Evolutionary conservation across 2,113 vertebrate genomes (phyloP).

Genomic region (Caranx melampygus): DNA sequence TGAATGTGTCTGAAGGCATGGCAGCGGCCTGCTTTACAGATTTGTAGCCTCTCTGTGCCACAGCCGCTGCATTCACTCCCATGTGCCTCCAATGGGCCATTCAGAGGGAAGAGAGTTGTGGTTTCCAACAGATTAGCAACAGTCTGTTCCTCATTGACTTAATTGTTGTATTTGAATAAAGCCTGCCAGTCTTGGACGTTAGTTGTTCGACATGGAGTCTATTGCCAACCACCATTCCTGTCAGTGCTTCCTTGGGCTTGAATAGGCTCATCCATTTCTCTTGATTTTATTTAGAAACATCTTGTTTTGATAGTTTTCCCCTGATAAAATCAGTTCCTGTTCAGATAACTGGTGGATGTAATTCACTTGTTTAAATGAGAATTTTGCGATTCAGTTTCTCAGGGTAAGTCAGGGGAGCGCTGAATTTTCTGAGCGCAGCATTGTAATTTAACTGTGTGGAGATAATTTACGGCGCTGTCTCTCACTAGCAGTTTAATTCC

Average conservation of each 20-base stretch:
- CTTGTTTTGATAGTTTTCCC: slow-evolving; percentile 55
- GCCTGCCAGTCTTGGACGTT: slow-evolving; percentile 73
- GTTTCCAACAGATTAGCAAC: slow-evolving; percentile 80
- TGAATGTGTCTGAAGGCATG: slow-evolving; percentile 63
- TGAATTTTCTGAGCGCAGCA: slow-evolving; percentile 30
- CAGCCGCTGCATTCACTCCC: slow-evolving; percentile 58
- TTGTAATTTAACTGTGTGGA: slow-evolving; percentile 62
- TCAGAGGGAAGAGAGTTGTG: slow-evolving; percentile 73
- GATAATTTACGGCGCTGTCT: slow-evolving; percentile 73
- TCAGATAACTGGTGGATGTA: slow-evolving; percentile 49
- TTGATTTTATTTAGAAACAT: slow-evolving; percentile 57
- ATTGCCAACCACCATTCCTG: slow-evolving; percentile 63
- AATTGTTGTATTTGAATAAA: slow-evolving; percentile 81
- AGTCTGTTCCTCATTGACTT: slow-evolving; percentile 80
- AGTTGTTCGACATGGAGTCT: slow-evolving; percentile 65
- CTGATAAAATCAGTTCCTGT: slow-evolving; percentile 54
- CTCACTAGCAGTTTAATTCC: slow-evolving; percentile 67
- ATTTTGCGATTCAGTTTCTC: slow-evolving; percentile 47
- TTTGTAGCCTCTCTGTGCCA: slow-evolving; percentile 53
- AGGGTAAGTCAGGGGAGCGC: slow-evolving; percentile 54
- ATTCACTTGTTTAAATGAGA: slow-evolving; percentile 63
- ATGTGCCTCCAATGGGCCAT: slow-evolving; percentile 65
- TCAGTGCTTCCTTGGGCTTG: slow-evolving; percentile 53
- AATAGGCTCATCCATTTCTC: slow-evolving; percentile 44
- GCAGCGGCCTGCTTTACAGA: slow-evolving; percentile 55